Evolutionary conservation across 64 coral and sea anemone species (phyloP).

Genomic region (Montipora efflorescens): DNA sequence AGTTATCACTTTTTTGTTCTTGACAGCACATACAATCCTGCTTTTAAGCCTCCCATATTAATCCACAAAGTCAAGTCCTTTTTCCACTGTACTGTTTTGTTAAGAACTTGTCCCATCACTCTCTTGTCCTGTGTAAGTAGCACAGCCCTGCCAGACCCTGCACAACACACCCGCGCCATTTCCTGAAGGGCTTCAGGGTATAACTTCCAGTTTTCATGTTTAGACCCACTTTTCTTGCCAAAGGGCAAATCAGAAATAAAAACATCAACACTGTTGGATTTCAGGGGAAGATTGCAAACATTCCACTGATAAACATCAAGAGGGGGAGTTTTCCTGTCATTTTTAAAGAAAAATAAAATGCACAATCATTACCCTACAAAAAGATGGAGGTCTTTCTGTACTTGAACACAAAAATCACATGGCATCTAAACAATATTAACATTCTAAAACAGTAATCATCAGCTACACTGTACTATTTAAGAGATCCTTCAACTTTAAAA

Average conservation of each 20-base stretch:
- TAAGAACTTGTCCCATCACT: slow-evolving; percentile 77
- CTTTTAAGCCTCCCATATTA: slow-evolving; percentile 95
- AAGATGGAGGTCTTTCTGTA: too few species aligned
- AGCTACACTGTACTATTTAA: too few species aligned
- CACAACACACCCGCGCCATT: slow-evolving; percentile 88
- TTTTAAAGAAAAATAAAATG: background rate
- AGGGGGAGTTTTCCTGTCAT: slow-evolving; percentile 30
- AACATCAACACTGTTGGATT: slow-evolving; percentile 82
- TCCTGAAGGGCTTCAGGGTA: slow-evolving; percentile 86
- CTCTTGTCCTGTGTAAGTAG: slow-evolving; percentile 97
- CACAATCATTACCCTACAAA: too few species aligned
- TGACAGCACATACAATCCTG: slow-evolving; percentile 78
- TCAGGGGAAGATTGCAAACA: slow-evolving; percentile 88
- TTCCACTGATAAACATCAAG: slow-evolving; percentile 93
- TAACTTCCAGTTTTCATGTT: slow-evolving; percentile 90
- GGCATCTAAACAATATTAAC: too few species aligned
- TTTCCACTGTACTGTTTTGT: slow-evolving; percentile 66
- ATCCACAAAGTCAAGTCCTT: slow-evolving; percentile 92
- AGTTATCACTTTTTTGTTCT: slow-evolving; percentile 71
- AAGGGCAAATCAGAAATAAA: slow-evolving; percentile 97
- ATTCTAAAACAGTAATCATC: too few species aligned
- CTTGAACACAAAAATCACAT: too few species aligned
- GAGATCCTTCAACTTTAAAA: too few species aligned
- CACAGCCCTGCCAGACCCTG: slow-evolving; percentile 78
- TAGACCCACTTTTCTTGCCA: slow-evolving; percentile 97